A percentile compares a stretch with the other conserved stretches of the same genome.
Conservation (phyloP, 1,140 invertebrate genomes). For the Hirudo medicinalis region DNA sequence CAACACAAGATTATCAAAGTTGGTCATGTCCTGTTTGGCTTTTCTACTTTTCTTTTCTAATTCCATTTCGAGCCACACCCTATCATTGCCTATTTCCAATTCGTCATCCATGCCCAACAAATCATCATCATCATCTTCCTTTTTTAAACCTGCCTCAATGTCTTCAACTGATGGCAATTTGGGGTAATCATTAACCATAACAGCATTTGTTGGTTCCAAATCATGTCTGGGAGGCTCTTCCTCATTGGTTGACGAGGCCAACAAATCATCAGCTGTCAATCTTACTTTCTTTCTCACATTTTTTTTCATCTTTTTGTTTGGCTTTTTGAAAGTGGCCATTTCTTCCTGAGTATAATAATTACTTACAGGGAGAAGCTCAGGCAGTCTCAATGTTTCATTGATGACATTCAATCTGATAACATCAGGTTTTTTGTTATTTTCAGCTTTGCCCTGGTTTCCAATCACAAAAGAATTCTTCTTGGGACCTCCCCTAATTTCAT, state of each 20-base stretch:
- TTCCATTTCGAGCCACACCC: slow-evolving; percentile 61
- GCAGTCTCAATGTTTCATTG: slow-evolving; percentile 46
- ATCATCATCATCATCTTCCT: slow-evolving; percentile 11
- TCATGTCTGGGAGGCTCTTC: not conserved
- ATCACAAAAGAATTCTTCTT: slow-evolving; percentile 66
- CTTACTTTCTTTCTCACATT: slow-evolving; percentile 41
- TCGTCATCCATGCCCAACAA: slow-evolving; percentile 41
- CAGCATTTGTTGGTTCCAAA: no score
- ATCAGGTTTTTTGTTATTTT: not conserved
- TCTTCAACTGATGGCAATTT: no score
- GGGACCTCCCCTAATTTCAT: slow-evolving; percentile 66
- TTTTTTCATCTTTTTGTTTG: slow-evolving; percentile 67
- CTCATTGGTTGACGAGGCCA: slow-evolving; percentile 36
- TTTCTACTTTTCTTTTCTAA: slow-evolving; percentile 59
- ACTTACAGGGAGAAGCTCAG: slow-evolving; percentile 58
- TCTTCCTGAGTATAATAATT: slow-evolving; percentile 79
- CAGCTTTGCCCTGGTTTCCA: slow-evolving; percentile 42
- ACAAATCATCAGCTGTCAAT: slow-evolving; percentile 49
- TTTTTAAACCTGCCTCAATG: no score
- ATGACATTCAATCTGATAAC: not conserved
- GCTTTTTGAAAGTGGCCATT: slow-evolving; percentile 73
- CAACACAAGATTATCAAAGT: not conserved
- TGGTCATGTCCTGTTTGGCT: slow-evolving; percentile 49
- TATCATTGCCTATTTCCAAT: slow-evolving; percentile 55
- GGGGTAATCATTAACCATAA: no score